These are phyloP conservation scores for Tachycineta bicolor DNA, from an alignment of 2,113 vertebrate species.

Conservation along the genomic window DNA sequence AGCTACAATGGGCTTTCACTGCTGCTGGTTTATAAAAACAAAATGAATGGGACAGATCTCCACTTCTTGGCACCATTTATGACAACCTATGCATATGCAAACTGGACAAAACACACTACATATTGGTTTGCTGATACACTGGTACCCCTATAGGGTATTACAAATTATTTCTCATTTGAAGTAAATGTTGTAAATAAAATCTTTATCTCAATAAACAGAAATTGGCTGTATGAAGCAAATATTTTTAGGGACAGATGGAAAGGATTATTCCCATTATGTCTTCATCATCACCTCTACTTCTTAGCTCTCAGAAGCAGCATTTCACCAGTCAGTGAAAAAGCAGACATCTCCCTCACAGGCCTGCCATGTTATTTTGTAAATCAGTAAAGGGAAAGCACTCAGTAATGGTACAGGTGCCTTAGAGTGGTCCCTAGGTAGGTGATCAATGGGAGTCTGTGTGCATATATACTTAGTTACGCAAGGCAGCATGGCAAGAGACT, in stretches of 20 bases:
- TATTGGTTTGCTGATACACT: neutral
- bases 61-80: neutral
- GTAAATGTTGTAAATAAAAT: neutral
- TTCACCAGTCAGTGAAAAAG: neutral
- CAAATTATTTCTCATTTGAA: neutral
- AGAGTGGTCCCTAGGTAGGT: neutral
- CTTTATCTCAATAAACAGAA: neutral
- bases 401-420: neutral
- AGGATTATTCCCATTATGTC: neutral
- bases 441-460: neutral
- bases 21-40: constrained; percentile 1
- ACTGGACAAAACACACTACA: neutral
- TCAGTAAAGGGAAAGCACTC: neutral
- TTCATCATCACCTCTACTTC: neutral
- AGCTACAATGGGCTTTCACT: neutral
- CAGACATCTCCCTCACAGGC: neutral
- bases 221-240: neutral
- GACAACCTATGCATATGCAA: neutral
- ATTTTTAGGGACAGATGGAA: neutral
- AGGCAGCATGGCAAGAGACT: neutral
- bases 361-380: neutral
- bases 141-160: neutral
- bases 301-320: neutral
- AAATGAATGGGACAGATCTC: neutral
- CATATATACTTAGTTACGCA: neutral